Conservation (phyloP, 2,797 vertebrate genomes). For the Neostethus bicornis region DNA sequence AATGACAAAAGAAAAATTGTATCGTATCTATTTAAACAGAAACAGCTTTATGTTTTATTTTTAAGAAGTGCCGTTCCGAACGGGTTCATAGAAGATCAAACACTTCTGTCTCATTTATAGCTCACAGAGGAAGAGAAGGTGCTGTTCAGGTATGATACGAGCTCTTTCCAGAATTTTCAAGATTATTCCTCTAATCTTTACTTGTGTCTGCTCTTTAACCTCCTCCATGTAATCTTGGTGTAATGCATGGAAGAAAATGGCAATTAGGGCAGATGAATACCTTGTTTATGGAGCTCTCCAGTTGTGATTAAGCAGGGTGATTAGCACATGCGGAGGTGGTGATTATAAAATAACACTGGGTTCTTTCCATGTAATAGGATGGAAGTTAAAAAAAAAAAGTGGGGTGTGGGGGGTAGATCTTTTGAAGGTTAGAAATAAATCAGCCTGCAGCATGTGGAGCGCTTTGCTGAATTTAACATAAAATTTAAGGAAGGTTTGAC, state of each 20-base stretch:
- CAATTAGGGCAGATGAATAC: constrained; percentile 61
- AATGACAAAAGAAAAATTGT: too few relatives aligned
- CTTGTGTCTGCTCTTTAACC: constrained; percentile 30
- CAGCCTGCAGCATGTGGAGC: not conserved
- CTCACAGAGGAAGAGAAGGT: not conserved
- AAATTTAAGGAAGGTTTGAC: not conserved
- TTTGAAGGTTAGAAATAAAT: constrained; percentile 17
- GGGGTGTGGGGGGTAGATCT: constrained; percentile 16
- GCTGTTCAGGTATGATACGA: not conserved
- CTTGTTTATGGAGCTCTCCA: constrained; percentile 57
- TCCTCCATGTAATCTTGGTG: constrained; percentile 24
- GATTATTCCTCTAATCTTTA: constrained; percentile 16
- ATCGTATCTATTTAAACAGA: not conserved
- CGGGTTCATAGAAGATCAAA: not conserved
- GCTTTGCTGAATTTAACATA: constrained; percentile 1
- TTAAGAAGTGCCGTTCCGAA: too few relatives aligned
- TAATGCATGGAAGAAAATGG: constrained; percentile 35
- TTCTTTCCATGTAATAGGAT: constrained; percentile 43
- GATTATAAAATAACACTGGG: constrained; percentile 65
- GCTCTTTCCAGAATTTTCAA: not conserved
- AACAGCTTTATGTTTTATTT: not conserved
- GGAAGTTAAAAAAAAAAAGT: constrained; percentile 11
- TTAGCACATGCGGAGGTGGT: constrained; percentile 69
- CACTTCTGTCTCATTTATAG: too few relatives aligned
- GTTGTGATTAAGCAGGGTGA: constrained; percentile 71